Evolutionary conservation across 2,113 vertebrate species (phyloP).

Genomic region (Platanista minor): DNA sequence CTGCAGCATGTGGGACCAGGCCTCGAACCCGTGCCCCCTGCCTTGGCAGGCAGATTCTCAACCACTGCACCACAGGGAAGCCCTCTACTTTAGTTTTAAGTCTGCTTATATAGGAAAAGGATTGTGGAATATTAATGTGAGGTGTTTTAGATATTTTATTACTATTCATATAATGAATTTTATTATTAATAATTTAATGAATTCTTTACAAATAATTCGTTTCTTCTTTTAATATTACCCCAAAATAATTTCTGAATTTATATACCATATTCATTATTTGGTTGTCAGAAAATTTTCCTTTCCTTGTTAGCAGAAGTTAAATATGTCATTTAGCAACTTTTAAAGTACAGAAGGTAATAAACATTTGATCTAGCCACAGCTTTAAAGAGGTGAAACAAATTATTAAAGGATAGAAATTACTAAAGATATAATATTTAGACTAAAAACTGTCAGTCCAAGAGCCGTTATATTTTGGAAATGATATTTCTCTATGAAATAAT

Average conservation of each 20-base stretch:
- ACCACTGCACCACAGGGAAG: too few species aligned
- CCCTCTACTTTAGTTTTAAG: background rate
- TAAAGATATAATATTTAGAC: background rate
- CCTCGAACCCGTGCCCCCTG: too few species aligned
- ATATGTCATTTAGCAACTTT: background rate
- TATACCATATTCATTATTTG: background rate
- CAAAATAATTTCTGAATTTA: background rate
- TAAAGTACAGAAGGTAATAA: background rate
- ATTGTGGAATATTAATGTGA: background rate
- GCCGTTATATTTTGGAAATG: background rate
- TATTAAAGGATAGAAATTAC: background rate
- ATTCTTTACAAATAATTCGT: background rate
- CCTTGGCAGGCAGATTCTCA: too few species aligned
- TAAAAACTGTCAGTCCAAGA: background rate
- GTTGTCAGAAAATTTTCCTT: background rate
- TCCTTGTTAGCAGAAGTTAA: background rate
- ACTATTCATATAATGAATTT: background rate
- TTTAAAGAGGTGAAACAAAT: background rate
- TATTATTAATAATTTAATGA: background rate
- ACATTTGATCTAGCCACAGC: background rate
- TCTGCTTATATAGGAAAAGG: background rate
- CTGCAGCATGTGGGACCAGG: too few species aligned
- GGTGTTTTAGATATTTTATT: background rate
- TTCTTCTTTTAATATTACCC: background rate
- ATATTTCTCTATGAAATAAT: background rate